These are phyloP conservation scores for Chaetura pelagica DNA, from an alignment of 2,113 vertebrate genomes.

Conservation along the genomic window DNA sequence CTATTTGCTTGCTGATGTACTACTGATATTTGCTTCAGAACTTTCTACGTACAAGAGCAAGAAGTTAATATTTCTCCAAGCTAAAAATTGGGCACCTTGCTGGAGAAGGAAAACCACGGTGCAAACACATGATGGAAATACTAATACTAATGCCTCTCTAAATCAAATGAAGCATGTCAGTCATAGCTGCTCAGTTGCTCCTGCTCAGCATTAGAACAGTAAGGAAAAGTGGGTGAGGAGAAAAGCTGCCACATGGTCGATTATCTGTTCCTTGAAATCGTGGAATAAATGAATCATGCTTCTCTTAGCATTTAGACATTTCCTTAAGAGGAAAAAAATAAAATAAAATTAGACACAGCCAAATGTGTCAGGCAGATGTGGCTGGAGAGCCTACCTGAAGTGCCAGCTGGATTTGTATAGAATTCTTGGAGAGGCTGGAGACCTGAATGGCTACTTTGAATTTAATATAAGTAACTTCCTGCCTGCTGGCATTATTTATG, in stretches of 20 bases:
- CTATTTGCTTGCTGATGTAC: background rate
- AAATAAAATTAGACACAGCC: constrained; percentile 22
- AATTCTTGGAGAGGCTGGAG: constrained; percentile 68
- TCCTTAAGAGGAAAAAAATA: background rate
- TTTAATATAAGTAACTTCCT: constrained; percentile 73
- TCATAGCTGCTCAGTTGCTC: background rate
- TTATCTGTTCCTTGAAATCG: constrained; percentile 60
- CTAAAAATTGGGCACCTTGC: background rate
- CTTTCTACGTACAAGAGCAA: background rate
- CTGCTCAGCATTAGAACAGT: constrained; percentile 3
- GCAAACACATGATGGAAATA: background rate
- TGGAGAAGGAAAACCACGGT: background rate
- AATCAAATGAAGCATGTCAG: background rate
- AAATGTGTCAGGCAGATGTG: constrained; percentile 78
- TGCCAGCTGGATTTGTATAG: constrained; percentile 76
- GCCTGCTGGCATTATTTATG: constrained; percentile 19
- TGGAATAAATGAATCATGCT: constrained; percentile 64
- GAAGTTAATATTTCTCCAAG: background rate
- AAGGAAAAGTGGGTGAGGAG: constrained; percentile 39
- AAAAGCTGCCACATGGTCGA: constrained; percentile 61
- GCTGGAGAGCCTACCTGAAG: constrained; percentile 70
- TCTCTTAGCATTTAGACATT: constrained; percentile 48
- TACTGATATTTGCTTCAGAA: background rate
- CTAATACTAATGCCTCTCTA: background rate
- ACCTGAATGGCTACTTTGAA: constrained; percentile 71